Evolutionary conservation across 1,140 invertebrate genomes (phyloP).

Genomic region (Pseudomyrmex cubaensis): DNA sequence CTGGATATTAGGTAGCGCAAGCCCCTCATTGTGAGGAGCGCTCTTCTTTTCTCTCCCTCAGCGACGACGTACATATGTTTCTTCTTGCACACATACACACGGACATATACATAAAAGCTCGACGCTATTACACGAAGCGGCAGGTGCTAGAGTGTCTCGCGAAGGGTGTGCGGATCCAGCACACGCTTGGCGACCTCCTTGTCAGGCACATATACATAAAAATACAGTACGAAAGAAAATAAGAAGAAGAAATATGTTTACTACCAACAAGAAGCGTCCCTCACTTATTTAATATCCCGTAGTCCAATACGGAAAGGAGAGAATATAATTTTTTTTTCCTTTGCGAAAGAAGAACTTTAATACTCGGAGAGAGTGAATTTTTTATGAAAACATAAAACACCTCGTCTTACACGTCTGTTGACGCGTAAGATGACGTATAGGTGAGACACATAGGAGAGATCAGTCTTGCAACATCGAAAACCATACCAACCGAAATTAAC

Average conservation of each 20-base stretch:
- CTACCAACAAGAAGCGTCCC: no score
- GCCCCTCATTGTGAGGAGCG: conserved; percentile 25
- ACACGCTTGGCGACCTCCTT: conserved; percentile 10
- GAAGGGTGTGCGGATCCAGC: conserved; percentile 3
- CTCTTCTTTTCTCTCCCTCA: background rate
- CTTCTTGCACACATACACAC: no score
- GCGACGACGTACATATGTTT: background rate
- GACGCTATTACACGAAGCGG: conserved; percentile 57
- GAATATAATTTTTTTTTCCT: background rate
- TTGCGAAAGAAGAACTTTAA: no score
- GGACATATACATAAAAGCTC: conserved; percentile 16
- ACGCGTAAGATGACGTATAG: no score
- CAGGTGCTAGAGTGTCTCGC: conserved; percentile 49
- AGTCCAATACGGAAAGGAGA: background rate
- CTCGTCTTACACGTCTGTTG: no score
- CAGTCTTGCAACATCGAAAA: background rate
- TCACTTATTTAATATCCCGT: background rate
- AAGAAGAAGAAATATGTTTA: conserved; percentile 1
- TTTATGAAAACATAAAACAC: no score
- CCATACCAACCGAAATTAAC: conserved; percentile 29
- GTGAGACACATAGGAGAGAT: background rate
- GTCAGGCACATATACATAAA: background rate
- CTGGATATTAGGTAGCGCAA: conserved; percentile 56
- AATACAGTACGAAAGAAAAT: background rate
- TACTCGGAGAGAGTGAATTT: no score